A percentile compares a stretch with the other conserved stretches of the same genome.
phyloP scores from a whole-genome alignment of 2,797 vertebrate species.

The Alosa sapidissima region DNA sequence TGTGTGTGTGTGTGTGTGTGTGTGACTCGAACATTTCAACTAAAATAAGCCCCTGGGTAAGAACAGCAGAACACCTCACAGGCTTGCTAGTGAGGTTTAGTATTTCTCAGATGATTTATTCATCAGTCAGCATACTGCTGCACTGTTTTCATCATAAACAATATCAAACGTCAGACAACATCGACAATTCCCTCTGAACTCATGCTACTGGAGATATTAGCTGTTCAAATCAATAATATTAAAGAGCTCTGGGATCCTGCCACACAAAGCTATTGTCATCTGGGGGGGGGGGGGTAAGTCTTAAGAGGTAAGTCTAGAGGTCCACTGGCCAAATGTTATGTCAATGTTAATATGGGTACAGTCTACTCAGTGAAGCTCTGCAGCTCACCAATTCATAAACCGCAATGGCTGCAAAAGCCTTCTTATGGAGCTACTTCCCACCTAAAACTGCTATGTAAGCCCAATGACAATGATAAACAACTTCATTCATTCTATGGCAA shows the following conservation, averaged over 20 bases:
- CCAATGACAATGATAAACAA: background rate
- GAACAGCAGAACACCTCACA: background rate
- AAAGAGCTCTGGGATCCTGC: background rate
- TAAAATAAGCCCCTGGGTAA: background rate
- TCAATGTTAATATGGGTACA: no score
- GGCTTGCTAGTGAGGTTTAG: background rate
- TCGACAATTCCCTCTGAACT: slow-evolving; percentile 11
- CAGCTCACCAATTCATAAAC: no score
- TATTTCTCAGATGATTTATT: slow-evolving; percentile 37
- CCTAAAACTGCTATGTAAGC: background rate
- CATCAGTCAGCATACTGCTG: background rate
- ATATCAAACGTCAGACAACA: slow-evolving; percentile 3
- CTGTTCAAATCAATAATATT: slow-evolving; percentile 12
- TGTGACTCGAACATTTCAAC: background rate
- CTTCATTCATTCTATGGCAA: background rate
- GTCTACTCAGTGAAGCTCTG: no score
- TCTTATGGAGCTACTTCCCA: background rate
- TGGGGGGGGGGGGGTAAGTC: background rate
- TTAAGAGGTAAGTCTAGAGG: background rate
- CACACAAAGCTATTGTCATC: background rate
- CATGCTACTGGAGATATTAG: background rate
- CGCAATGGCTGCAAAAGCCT: background rate
- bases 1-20: background rate
- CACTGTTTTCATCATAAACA: slow-evolving; percentile 9
- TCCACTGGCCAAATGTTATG: background rate